These are phyloP conservation scores for Orthonychiurus folsomi DNA, from an alignment of 2,888 invertebrate genomes.

Conservation along the genomic window DNA sequence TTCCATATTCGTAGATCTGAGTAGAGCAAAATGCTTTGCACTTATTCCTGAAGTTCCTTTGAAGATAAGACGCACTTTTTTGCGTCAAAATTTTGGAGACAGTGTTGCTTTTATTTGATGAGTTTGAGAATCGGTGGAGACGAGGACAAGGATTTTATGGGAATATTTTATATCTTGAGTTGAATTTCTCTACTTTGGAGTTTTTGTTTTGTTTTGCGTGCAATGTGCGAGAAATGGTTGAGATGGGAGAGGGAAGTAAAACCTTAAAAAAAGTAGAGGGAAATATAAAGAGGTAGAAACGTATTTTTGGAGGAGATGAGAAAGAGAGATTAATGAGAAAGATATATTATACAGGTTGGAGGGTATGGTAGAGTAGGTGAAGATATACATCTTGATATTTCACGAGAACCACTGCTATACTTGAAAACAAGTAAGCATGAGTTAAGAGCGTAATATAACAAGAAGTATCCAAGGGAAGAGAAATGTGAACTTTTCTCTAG, in stretches of 20 bases:
- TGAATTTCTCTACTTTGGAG: no score
- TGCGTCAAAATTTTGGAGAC: no score
- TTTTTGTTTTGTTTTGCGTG: neutral
- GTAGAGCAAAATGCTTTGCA: no score
- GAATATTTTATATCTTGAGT: neutral
- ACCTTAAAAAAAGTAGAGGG: no score
- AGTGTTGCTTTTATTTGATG: neutral
- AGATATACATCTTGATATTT: neutral
- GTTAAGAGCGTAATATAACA: neutral
- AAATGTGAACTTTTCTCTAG: constrained; percentile 18
- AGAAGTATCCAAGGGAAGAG: constrained; percentile 14
- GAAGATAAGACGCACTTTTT: no score
- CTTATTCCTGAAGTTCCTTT: no score
- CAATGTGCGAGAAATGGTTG: no score
- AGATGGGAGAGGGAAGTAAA: no score
- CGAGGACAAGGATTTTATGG: neutral
- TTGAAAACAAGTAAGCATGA: constrained; percentile 8
- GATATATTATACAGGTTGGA: constrained; percentile 1
- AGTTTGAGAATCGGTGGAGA: neutral
- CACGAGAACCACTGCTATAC: neutral
- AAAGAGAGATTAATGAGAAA: neutral
- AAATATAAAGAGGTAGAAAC: no score
- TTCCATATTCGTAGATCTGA: no score
- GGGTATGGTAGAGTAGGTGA: neutral
- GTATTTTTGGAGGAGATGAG: neutral